Evolutionary conservation across 2,113 vertebrate genomes (phyloP).

Genomic region (Brachyhypopomus occidentalis): DNA sequence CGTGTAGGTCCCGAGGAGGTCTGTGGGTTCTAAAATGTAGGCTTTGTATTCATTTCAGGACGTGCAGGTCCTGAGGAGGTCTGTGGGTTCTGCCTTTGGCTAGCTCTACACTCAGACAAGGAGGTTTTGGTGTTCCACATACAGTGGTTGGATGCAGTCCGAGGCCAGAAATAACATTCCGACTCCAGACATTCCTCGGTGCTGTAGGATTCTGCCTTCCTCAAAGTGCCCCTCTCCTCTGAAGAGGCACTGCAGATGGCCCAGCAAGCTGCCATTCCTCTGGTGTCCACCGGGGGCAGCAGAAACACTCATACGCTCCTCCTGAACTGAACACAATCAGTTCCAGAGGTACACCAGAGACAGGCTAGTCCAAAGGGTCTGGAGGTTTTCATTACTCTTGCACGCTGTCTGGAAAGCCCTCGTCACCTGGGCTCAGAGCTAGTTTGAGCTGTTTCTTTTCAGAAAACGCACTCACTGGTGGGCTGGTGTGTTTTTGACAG

Average conservation of each 20-base stretch:
- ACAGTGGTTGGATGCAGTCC: not conserved
- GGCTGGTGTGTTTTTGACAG: not conserved
- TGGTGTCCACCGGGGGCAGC: not conserved
- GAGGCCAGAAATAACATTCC: constrained; percentile 2
- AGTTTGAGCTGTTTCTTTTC: not conserved
- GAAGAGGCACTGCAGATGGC: not conserved
- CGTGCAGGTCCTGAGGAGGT: not conserved
- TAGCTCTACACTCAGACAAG: not conserved
- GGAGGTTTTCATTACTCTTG: too few species aligned
- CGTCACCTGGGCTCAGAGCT: too few species aligned
- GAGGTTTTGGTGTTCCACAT: not conserved
- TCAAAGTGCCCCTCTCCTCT: not conserved
- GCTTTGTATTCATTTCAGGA: not conserved
- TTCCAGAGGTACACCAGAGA: too few species aligned
- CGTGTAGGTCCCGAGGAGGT: not conserved
- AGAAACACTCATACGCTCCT: not conserved
- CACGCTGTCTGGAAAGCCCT: too few species aligned
- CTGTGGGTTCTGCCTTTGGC: not conserved
- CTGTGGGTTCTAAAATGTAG: not conserved
- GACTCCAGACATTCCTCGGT: not conserved
- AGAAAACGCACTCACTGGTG: not conserved
- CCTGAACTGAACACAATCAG: too few species aligned
- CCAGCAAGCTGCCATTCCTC: not conserved
- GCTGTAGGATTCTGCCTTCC: not conserved
- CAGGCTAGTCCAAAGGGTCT: too few species aligned